phyloP scores from a whole-genome alignment of 2,888 invertebrate genomes.

The Phaedon cochleariae region DNA sequence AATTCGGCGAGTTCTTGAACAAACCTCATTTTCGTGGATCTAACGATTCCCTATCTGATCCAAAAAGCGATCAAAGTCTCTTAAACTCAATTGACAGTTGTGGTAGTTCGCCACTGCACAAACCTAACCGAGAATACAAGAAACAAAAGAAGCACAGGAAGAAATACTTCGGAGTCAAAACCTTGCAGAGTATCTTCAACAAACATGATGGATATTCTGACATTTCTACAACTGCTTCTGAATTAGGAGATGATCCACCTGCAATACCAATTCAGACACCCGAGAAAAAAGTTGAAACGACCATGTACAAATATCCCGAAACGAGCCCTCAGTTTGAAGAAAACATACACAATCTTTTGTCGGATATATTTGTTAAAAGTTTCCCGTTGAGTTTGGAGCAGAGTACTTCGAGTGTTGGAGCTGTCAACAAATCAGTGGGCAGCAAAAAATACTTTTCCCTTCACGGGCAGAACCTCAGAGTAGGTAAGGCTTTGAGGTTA shows the following conservation, averaged over 20 bases:
- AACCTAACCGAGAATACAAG: no score
- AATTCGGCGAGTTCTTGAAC: no score
- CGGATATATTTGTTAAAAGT: constrained; percentile 60
- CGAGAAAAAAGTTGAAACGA: no score
- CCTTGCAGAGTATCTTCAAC: constrained; percentile 61
- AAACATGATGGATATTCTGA: constrained; percentile 61
- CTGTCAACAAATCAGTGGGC: no score
- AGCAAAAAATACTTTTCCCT: no score
- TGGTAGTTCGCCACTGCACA: constrained; percentile 68
- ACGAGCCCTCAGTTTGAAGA: constrained; percentile 61
- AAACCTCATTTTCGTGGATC: constrained; percentile 47
- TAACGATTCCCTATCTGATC: constrained; percentile 58
- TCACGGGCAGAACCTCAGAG: constrained; percentile 57
- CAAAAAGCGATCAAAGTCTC: constrained; percentile 61
- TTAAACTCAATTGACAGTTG: constrained; percentile 59
- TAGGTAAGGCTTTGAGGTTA: constrained; percentile 59
- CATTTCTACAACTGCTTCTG: constrained; percentile 61
- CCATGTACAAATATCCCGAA: constrained; percentile 45
- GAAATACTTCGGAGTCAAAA: constrained; percentile 65
- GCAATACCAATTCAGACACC: constrained; percentile 20
- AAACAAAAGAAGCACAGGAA: constrained; percentile 61
- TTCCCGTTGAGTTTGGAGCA: constrained; percentile 43
- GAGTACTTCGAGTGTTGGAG: no score
- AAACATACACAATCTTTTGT: constrained; percentile 60
- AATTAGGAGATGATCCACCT: constrained; percentile 52